phyloP scores from a whole-genome alignment of 2,797 vertebrate species.

The Lerista edwardsae region DNA sequence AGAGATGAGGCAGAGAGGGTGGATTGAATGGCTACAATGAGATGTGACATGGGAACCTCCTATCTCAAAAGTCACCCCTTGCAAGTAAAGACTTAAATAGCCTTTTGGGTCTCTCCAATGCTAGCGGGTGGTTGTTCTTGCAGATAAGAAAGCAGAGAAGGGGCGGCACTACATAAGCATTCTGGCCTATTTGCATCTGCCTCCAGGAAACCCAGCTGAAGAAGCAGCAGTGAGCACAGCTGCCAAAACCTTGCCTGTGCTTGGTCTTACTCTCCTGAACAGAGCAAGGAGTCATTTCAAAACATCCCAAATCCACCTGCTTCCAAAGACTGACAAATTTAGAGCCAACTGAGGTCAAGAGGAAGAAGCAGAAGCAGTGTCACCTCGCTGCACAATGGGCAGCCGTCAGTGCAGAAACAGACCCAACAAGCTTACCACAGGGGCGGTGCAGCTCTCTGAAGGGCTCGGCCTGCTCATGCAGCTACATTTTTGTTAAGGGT shows the following conservation, averaged over 20 bases:
- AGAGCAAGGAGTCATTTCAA: no score
- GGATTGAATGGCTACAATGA: not conserved
- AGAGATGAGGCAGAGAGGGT: not conserved
- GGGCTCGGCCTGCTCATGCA: not conserved
- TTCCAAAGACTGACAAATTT: no score
- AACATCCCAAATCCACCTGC: no score
- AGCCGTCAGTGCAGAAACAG: not conserved
- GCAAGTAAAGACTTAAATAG: not conserved
- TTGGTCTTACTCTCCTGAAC: no score
- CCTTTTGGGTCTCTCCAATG: not conserved
- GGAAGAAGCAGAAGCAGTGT: not conserved
- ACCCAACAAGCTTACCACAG: no score
- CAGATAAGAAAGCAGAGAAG: not conserved
- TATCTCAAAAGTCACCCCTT: not conserved
- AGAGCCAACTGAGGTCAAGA: not conserved
- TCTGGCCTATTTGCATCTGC: not conserved
- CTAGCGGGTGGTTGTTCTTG: not conserved
- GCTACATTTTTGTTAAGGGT: not conserved
- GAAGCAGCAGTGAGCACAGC: not conserved
- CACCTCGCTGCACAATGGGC: not conserved
- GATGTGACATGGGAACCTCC: not conserved
- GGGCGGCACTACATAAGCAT: not conserved
- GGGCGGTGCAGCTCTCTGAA: not conserved
- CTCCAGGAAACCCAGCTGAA: not conserved
- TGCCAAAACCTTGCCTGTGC: not conserved